Evolutionary conservation across 1,140 invertebrate genomes (phyloP), one percentile per base, ranked within the genome.

Genomic region (Drosophila micromelanica): DNA sequence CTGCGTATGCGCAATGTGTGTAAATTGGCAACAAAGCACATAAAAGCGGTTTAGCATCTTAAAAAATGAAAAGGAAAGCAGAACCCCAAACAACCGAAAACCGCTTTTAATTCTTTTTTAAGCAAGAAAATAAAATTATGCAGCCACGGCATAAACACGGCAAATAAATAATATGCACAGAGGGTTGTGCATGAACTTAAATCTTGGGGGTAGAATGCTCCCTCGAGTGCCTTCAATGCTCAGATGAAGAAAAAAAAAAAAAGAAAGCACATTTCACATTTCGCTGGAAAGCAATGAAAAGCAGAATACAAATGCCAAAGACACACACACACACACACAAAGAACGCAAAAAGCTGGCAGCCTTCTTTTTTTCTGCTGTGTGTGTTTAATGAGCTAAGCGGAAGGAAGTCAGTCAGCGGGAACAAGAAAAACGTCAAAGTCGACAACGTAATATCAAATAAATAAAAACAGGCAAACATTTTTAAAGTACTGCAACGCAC

Each of bases 301-400:
- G 55, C 56, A 43, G 62, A 55, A 55, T 13, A 70, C 62, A 75
- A 75, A 61, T 65, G 73, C 61, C 65, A 86, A 87, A 76, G 72
- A 64, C 61, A 85, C n/a, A n/a, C n/a, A n/a, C n/a, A n/a, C n/a
- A n/a, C n/a, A n/a, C n/a, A n/a, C n/a, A n/a, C n/a, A n/a, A n/a
- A n/a, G n/a, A n/a, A n/a, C 43, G 8, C 57, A 37, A 54, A 65
- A 55, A 62, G 32, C 59, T 55, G 73, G 60, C 40, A 4, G 42
- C 5, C 8, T 8, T 11, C 23, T 30, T 12, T 13, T 13, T 12
- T 27, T 56, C 35, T 30, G 17, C 38, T 51, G 51, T 72, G 62
- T 72, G 71, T 90, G 86, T 90, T 90, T 90, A 90, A 90, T 90
- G 86, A 90, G 86, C 86, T 90, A 90, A 90, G 71, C 86, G 86